phyloP scores from a whole-genome alignment of 2,888 invertebrate genomes.

The Notodonta dromedarius region DNA sequence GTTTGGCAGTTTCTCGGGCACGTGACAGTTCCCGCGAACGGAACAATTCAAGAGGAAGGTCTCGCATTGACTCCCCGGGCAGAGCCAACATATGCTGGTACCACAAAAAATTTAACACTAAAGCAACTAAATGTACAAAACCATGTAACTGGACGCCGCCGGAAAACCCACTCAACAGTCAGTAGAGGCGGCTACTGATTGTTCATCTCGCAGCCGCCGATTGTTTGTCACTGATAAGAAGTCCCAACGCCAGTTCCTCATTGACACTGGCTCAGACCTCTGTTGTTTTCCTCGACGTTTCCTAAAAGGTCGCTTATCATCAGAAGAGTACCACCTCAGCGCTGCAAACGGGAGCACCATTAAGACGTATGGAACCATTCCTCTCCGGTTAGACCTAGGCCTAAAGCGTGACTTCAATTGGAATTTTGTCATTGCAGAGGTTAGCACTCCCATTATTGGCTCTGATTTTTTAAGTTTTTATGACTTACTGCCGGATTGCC shows the following conservation, averaged over 20 bases:
- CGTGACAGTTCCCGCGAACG: too few relatives aligned
- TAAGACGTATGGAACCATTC: constrained; percentile 6
- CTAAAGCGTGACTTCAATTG: constrained; percentile 2
- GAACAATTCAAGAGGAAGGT: too few relatives aligned
- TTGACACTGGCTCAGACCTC: constrained; percentile 11
- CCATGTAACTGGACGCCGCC: too few relatives aligned
- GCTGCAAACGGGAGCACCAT: constrained; percentile 13
- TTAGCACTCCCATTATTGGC: constrained; percentile 11
- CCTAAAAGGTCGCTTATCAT: constrained; percentile 7
- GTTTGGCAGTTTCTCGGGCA: too few relatives aligned
- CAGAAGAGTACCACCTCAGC: constrained; percentile 3
- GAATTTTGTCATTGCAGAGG: constrained; percentile 6
- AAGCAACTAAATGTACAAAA: background rate
- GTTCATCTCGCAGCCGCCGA: constrained; percentile 9
- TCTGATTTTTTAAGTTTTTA: constrained; percentile 10
- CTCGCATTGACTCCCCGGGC: too few relatives aligned
- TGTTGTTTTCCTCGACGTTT: constrained; percentile 11
- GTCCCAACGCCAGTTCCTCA: constrained; percentile 2
- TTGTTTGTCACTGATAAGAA: constrained; percentile 15
- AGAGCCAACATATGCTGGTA: background rate
- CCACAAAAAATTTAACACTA: background rate
- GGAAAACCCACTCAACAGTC: constrained; percentile 13
- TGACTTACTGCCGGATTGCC: constrained; percentile 2
- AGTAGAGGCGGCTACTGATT: constrained; percentile 15
- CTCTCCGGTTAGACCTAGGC: constrained; percentile 9